Evolutionary conservation across 2,113 vertebrate genomes (phyloP), one percentile per base, ranked within the genome.

Genomic region (Sander lucioperca): DNA sequence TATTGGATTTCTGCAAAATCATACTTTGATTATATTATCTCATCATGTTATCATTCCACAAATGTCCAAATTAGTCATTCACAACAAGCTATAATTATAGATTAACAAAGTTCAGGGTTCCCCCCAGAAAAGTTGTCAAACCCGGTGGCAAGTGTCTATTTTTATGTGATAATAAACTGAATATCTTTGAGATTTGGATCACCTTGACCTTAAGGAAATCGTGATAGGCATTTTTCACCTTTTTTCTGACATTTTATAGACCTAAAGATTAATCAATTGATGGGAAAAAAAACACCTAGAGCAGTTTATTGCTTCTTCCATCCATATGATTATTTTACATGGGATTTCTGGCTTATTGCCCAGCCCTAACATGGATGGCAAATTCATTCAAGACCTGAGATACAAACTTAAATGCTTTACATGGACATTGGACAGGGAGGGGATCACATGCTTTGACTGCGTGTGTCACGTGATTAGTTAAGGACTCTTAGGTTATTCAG

Each of bases 371-470:
- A 33, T 36, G 23, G 19, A 80, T 62, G 18, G 5, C 19, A 33
- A 45, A 71, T 75, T 50, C 43, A 54, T 30, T 67, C 1, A 25
- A 23, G n/a, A 47, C 15, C 9, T 9, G 9, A 74, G 19, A 30
- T 39, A 13, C 19, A 59, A 48, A 51, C 11, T 25, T 65, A 50
- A 48, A 57, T 62, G 50, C 30, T 58, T 74, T 48, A 27, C 23
- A 56, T 77, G 83, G 62, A 81, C 76, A 27, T 88, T 87, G 43
- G 48, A 67, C 58, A 21, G 33, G 50, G 39, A 19, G 57, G 8
- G 11, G 43, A 65, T 86, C 83, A 86, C 79, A 80, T 88, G 87
- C n/a, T 66, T 23, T 59, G 45, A 67, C 63, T 25, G 47, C 56
- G 14, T 57, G 39, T 47, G 23, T 82, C 77, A 71, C 71, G 71